Conservation (phyloP, 2,888 invertebrate species). For the Cylindroiulus punctatus region DNA sequence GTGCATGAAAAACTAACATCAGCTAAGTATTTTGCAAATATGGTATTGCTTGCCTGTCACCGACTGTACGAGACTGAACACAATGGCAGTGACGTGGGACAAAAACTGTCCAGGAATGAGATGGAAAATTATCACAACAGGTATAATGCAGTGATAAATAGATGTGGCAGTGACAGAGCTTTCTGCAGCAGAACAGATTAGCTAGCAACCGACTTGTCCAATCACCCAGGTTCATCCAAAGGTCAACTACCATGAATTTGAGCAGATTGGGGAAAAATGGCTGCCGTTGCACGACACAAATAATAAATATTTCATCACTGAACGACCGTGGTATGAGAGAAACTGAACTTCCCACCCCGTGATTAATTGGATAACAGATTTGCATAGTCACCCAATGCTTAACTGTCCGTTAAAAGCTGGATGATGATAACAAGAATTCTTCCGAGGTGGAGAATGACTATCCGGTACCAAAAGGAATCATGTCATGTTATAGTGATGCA, state of each 20-base stretch:
- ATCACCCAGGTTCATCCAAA: neutral
- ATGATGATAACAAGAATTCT: slow-evolving; percentile 43
- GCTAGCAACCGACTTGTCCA: neutral
- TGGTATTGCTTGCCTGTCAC: neutral
- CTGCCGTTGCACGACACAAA: slow-evolving; percentile 11
- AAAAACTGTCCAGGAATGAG: slow-evolving; percentile 39
- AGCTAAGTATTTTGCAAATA: too few relatives aligned
- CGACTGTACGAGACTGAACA: slow-evolving; percentile 14
- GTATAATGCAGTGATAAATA: slow-evolving; percentile 17
- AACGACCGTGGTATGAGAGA: slow-evolving; percentile 12
- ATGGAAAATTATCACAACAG: slow-evolving; percentile 24
- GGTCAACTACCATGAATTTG: slow-evolving; percentile 1
- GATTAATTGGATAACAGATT: slow-evolving; percentile 45
- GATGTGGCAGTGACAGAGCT: slow-evolving; percentile 43
- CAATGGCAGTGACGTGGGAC: slow-evolving; percentile 35
- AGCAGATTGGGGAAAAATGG: slow-evolving; percentile 18
- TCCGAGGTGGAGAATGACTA: neutral
- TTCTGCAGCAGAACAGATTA: neutral
- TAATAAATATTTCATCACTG: slow-evolving; percentile 33
- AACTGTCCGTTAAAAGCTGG: slow-evolving; percentile 36
- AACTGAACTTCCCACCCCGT: slow-evolving; percentile 21
- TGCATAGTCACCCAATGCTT: slow-evolving; percentile 44
- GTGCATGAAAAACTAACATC: too few relatives aligned
- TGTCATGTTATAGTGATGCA: slow-evolving; percentile 37
- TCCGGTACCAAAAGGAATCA: slow-evolving; percentile 15